Base-by-base conservation (phyloP, 64 coral and sea anemone species). In the Hydrozoanthus tunicans region DNA sequence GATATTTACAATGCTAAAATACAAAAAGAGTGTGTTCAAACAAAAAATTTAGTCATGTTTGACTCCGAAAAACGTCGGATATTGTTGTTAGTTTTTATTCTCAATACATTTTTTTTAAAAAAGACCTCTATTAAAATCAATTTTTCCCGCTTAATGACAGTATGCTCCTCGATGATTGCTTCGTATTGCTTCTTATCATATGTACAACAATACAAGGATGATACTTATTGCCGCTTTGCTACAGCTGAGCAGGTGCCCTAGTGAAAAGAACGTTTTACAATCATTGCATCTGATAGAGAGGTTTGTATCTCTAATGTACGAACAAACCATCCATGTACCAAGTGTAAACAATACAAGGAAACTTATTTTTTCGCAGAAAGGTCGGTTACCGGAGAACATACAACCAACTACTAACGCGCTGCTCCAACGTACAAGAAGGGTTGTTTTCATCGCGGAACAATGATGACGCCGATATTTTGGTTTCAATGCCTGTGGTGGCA, bases 321-420 rank as follows among this genome's bases (percentile, higher is more conserved):
- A 89, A 79, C 70, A 84, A 65, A 80, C 73, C 57, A 93, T 74
- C 58, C 54, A 23, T 23, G 86, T 77, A 32, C 6, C 83, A 6
- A 77, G 73, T 54, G 86, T 95, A 62, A 95, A 95, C 74, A 53
- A 92, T 78, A 79, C 86, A 26, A 90, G 80, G 70, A 92, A 95
- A 82, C 14, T 89, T 53, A 79, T 90, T 10, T 95, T 95, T 75
- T 79, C 91, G 20, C 32, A 43, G 32, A 43, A 43, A 43, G 32
- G 32, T 43, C 2, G 0, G 32, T 43, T 0, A 43, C 32, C 32
- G 32, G 32, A 43, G 2, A 75, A 43, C 32, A 1, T 43, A 2
- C 2, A 43, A 43, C 32, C 32, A 43, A 43, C 0, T 43, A 43
- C 53, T 25, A 72, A 62, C 70, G 83, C 83, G 69, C 83, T 86